Evolutionary conservation across 2,797 vertebrate genomes (phyloP), one percentile per base, ranked within the genome.

Genomic region (Lerista edwardsae): DNA sequence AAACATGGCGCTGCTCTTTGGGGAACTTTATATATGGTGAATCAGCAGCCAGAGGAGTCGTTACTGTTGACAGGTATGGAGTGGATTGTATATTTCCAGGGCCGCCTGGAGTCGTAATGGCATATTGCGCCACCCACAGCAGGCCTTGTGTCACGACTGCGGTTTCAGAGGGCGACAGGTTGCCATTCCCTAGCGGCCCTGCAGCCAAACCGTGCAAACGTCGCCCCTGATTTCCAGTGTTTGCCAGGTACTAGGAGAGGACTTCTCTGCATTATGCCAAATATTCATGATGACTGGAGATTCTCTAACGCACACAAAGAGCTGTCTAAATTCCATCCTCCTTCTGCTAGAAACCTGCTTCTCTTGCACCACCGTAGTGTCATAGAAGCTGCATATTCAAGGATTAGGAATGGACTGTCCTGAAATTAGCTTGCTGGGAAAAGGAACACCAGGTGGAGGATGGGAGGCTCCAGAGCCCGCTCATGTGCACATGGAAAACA

Each of bases 381-480:
- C 72, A 69, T 44, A 71, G 51, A 86, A 89, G 90, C 51, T 88
- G n/a, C 44, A 83, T 78, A 62, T 51, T 87, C 69, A 31, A 17
- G 64, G 7, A 6, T 67, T 68, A 68, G 27, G 59, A 68, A 23
- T 25, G 4, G n/a, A 31, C 9, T 51, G 51, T 17, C 51, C 31
- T 67, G 44, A 75, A 75, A 75, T 17, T 7, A 44, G 55, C 27
- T 34, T 36, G 8, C 31, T 6, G 36, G 41, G 74, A 17, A 41
- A 36, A 69, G 61, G 29, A 34, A 57, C 14, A 31, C 29, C 2
- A 36, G 23, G 39, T 55, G 15, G 51, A 55, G 14, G 15, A 55
- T 17, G 51, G 4, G 47, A 51, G 47, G 47, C 47, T 51, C 9
- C 47, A 51, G 14, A 51, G 47, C 47, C 47, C 9, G n/a, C n/a